Percentiles rank a stretch among this genome's conserved stretches.
Conservation (phyloP, 2,113 vertebrate genomes). For the Microcebus jonahi region DNA sequence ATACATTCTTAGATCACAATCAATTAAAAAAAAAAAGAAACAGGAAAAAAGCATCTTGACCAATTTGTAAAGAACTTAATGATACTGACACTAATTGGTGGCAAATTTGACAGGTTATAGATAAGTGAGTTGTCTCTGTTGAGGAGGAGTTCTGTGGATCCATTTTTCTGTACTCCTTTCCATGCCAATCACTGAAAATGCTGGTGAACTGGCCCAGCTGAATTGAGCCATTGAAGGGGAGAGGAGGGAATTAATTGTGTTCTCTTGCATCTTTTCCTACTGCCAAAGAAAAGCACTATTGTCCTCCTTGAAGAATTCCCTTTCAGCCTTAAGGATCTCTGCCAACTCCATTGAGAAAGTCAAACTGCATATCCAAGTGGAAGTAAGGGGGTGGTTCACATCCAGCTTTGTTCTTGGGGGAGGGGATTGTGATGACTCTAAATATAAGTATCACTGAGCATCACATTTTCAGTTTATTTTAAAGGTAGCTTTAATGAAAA, state of each 20-base stretch:
- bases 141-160: conserved; percentile 70
- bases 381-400: conserved; percentile 72
- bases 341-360: conserved; percentile 87
- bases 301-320: conserved; percentile 85
- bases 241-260: conserved; percentile 83
- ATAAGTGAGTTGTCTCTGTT: conserved; percentile 81
- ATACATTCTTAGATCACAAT: conserved; percentile 54
- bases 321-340: conserved; percentile 84
- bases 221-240: conserved; percentile 87
- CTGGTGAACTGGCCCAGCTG: conserved; percentile 72
- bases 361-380: conserved; percentile 75
- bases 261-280: conserved; percentile 82
- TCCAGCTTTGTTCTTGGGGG: conserved; percentile 70
- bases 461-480: conserved; percentile 74
- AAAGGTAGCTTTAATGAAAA: conserved; percentile 54
- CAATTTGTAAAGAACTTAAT: conserved; percentile 72
- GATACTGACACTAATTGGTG: conserved; percentile 79
- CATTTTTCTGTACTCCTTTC: conserved; percentile 79
- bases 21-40: not conserved
- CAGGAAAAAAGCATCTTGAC: conserved; percentile 35
- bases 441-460: conserved; percentile 69
- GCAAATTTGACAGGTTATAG: conserved; percentile 82
- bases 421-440: conserved; percentile 62
- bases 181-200: conserved; percentile 82
- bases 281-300: conserved; percentile 85